Percentiles rank a stretch among this genome's conserved stretches.
Evolutionary conservation across 1,140 invertebrate species (phyloP).

Genomic region (Marisa cornuarietis): DNA sequence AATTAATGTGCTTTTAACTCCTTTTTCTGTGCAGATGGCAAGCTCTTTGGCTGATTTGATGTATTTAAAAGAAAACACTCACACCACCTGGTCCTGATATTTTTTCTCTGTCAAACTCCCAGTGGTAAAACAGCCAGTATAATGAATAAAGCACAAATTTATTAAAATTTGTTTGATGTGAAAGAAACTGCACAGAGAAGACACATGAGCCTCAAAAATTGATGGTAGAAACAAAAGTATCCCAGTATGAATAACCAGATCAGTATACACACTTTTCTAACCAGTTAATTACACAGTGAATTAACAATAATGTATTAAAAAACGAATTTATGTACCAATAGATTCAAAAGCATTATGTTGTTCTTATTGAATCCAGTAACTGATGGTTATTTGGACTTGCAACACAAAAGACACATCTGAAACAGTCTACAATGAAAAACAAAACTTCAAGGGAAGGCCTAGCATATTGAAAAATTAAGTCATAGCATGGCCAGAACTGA

Average conservation of each 20-base stretch:
- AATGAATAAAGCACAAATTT: conserved; percentile 22
- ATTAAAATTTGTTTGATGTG: conserved; percentile 27
- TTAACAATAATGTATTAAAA: not conserved
- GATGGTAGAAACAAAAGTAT: conserved; percentile 4
- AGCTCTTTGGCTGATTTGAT: too few relatives aligned
- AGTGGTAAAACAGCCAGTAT: too few relatives aligned
- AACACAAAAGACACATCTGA: not conserved
- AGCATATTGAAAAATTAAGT: not conserved
- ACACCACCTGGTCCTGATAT: too few relatives aligned
- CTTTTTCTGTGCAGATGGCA: too few relatives aligned
- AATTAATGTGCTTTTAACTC: too few relatives aligned
- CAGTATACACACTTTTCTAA: not conserved
- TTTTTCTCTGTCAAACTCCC: too few relatives aligned
- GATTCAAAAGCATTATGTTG: not conserved
- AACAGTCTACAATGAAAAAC: not conserved
- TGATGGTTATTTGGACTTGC: not conserved
- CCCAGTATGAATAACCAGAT: conserved; percentile 2
- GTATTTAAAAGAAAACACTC: too few relatives aligned
- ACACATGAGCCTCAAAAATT: conserved; percentile 10
- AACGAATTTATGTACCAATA: not conserved
- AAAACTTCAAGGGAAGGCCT: not conserved
- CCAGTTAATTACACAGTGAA: conserved; percentile 2
- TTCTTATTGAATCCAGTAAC: not conserved
- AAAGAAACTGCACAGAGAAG: conserved; percentile 23
- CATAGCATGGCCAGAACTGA: not conserved